Conservation (phyloP, 1,140 invertebrate species). For the Lasaia peninsularis region DNA sequence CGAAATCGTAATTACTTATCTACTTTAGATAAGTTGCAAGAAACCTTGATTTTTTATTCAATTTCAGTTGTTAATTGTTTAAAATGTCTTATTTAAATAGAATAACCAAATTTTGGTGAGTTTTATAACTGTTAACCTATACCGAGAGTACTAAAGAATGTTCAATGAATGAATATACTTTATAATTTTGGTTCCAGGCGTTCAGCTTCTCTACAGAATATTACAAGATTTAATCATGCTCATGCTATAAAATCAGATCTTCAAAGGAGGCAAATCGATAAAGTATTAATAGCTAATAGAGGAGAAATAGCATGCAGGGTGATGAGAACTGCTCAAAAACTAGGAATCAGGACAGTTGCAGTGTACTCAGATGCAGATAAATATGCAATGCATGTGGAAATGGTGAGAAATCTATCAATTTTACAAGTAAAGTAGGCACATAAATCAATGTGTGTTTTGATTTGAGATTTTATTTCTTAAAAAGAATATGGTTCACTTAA, state of each 20-base stretch:
- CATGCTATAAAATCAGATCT: slow-evolving; percentile 45
- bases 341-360: slow-evolving; percentile 96
- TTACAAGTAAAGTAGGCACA: too few relatives aligned
- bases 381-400: slow-evolving; percentile 87
- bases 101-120: slow-evolving; percentile 29
- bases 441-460: too few relatives aligned
- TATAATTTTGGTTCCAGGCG: slow-evolving; percentile 29
- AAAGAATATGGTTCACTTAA: too few relatives aligned
- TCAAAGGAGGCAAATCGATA: slow-evolving; percentile 78
- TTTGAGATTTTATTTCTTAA: too few relatives aligned
- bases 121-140: slow-evolving; percentile 9
- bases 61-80: background rate
- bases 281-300: slow-evolving; percentile 95
- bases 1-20: slow-evolving; percentile 27
- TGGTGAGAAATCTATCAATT: slow-evolving; percentile 79
- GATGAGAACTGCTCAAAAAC: slow-evolving; percentile 89
- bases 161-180: background rate
- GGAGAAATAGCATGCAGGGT: slow-evolving; percentile 98
- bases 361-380: slow-evolving; percentile 96
- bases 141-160: background rate
- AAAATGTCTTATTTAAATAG: slow-evolving; percentile 50
- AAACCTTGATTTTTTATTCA: background rate
- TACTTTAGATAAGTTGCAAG: slow-evolving; percentile 28
- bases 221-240: slow-evolving; percentile 43
- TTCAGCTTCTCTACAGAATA: slow-evolving; percentile 25